Evolutionary conservation across 2,113 vertebrate genomes (phyloP), one percentile per base, ranked within the genome.

Genomic region (Callipepla californica): DNA sequence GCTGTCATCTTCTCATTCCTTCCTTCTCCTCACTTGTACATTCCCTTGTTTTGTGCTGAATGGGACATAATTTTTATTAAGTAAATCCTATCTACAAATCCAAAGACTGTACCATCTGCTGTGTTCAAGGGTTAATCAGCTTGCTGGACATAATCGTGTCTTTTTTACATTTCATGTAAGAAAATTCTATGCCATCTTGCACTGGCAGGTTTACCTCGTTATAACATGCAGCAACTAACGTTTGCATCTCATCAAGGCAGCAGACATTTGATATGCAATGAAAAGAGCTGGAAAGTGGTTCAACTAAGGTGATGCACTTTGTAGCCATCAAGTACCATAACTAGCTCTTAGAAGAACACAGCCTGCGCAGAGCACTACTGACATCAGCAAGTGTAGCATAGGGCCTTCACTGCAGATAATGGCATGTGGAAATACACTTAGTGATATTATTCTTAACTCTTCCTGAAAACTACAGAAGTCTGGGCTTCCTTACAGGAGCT

Each of bases 371-470:
- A 74, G 38, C 59, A 59, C 26, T 74, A 32, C 30, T 7, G 28
- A 51, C 84, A 80, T 48, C 14, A 73, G 51, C 36, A 45, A 88
- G 36, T 1, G 0, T 44, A 92, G 85, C 11, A 3, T 6, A 62
- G 16, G 20, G 69, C 69, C 51, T 87, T 78, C 32, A 51, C 70
- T 89, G 48, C 50, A 68, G 34, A 59, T 19, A 50, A 44, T 61
- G 70, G 83, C 90, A 86, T 85, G 63, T 96, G 95, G 88, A 97
- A 96, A 94, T 77, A 67, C 14, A 74, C 84, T 96, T 89, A 93
- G 51, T 5, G 66, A 17, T 73, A 79, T 73, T 92, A 95, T 95
- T 96, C 95, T 89, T 92, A 94, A 94, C 87, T 92, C 88, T 93
- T 95, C 94, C 91, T 94, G 91, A 85, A 87, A 51, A 38, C 59